phyloP scores from a whole-genome alignment of 1,140 invertebrate genomes.

The Bemisia tabaci region DNA sequence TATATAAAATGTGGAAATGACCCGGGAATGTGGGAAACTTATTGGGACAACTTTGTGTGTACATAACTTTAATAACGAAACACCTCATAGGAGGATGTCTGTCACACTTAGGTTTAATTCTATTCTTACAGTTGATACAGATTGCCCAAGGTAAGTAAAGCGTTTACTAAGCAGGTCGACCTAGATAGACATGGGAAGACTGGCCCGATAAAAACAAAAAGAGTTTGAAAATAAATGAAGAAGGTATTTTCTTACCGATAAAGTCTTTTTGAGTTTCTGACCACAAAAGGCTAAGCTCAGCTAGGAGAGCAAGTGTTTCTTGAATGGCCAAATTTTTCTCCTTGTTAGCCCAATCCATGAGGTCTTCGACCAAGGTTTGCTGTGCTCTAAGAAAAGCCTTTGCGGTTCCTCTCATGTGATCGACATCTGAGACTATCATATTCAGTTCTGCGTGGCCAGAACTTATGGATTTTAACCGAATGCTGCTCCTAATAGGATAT shows the following conservation, averaged over 20 bases:
- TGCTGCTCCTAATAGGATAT: conserved; percentile 34
- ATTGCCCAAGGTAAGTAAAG: no score
- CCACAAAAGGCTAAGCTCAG: conserved; percentile 37
- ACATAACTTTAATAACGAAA: no score
- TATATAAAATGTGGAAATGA: no score
- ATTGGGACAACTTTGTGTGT: no score
- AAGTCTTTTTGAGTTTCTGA: conserved; percentile 39
- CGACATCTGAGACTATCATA: conserved; percentile 39
- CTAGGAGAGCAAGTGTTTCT: conserved; percentile 36
- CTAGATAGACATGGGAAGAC: no score
- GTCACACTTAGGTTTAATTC: no score
- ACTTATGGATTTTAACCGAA: conserved; percentile 36
- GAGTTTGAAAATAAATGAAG: no score
- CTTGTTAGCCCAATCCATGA: conserved; percentile 36
- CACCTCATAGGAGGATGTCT: no score
- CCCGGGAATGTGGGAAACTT: no score
- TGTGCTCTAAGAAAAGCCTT: conserved; percentile 37
- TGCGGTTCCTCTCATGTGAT: conserved; percentile 33
- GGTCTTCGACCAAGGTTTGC: conserved; percentile 35
- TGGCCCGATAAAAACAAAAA: no score
- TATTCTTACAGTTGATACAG: no score
- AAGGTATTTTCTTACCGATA: conserved; percentile 26
- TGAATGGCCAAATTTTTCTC: conserved; percentile 39
- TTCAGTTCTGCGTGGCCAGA: conserved; percentile 37
- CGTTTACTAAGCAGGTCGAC: no score